Evolutionary conservation across 2,888 invertebrate genomes (phyloP).

Genomic region (Coelopa pilipes): DNA sequence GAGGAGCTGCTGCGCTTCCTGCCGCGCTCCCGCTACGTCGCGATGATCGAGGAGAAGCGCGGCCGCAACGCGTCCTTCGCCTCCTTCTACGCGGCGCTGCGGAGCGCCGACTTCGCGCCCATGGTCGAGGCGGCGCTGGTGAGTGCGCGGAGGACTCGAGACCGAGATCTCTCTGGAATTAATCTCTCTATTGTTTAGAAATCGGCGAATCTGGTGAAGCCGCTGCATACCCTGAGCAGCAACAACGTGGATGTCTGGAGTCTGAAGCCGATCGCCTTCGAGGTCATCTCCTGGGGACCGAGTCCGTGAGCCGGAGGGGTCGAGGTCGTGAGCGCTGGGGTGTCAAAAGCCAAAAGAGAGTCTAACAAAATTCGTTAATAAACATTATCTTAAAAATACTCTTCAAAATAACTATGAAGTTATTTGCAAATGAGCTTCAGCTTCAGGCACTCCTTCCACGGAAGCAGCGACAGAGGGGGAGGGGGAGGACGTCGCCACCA

Average conservation of each 20-base stretch:
- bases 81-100: slow-evolving; percentile 55
- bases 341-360: no score
- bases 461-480: no score
- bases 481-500: no score
- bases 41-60: slow-evolving; percentile 56
- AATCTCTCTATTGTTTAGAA: slow-evolving; percentile 46
- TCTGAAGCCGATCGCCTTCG: slow-evolving; percentile 51
- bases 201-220: slow-evolving; percentile 45
- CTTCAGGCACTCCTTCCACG: no score
- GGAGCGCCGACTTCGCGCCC: slow-evolving; percentile 49
- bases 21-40: slow-evolving; percentile 52
- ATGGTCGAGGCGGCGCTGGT: slow-evolving; percentile 54
- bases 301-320: neutral
- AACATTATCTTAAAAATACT: no score
- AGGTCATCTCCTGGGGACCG: slow-evolving; percentile 60
- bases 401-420: no score
- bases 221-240: slow-evolving; percentile 49
- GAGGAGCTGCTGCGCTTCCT: slow-evolving; percentile 54
- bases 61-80: slow-evolving; percentile 50
- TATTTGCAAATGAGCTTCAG: no score
- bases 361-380: no score
- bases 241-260: slow-evolving; percentile 52
- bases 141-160: slow-evolving; percentile 17
- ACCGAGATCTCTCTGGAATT: neutral
- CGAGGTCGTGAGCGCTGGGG: no score